Percentiles rank a stretch among this genome's conserved stretches.
Conservation (phyloP, 2,797 vertebrate genomes). For the Okamejei kenojei region DNA sequence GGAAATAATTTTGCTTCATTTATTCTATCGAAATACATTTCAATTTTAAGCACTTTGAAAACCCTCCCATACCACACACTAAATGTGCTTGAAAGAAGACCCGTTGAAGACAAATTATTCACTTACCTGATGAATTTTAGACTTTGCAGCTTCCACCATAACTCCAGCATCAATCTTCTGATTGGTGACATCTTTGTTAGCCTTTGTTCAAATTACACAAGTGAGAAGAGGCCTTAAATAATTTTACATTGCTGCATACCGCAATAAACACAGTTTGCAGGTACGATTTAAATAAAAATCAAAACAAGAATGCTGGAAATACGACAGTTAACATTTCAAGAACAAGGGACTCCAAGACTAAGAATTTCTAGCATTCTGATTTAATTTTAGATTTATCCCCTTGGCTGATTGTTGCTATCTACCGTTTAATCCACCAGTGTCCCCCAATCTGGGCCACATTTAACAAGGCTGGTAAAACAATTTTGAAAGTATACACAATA, state of each 20-base stretch:
- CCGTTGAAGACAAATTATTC: neutral
- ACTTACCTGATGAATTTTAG: conserved; percentile 89
- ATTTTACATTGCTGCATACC: neutral
- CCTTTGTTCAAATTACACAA: conserved; percentile 45
- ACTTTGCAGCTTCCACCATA: conserved; percentile 82
- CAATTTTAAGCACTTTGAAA: neutral
- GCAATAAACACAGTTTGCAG: neutral
- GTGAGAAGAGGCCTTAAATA: neutral
- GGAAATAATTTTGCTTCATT: neutral
- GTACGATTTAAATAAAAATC: neutral
- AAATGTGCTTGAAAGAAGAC: neutral
- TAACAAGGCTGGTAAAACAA: too few relatives aligned
- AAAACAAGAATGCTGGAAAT: too few relatives aligned
- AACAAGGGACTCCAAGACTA: too few relatives aligned
- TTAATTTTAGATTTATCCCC: too few relatives aligned
- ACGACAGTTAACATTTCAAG: too few relatives aligned
- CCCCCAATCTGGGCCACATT: too few relatives aligned
- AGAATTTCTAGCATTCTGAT: too few relatives aligned
- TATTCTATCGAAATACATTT: neutral
- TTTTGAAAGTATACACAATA: too few relatives aligned
- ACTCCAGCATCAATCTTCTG: conserved; percentile 79
- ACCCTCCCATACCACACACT: too few relatives aligned
- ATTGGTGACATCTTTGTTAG: conserved; percentile 71
- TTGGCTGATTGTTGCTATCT: too few relatives aligned
- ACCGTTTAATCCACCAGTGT: too few relatives aligned